Conservation (phyloP, 2,113 vertebrate species). For the Zeus faber region DNA sequence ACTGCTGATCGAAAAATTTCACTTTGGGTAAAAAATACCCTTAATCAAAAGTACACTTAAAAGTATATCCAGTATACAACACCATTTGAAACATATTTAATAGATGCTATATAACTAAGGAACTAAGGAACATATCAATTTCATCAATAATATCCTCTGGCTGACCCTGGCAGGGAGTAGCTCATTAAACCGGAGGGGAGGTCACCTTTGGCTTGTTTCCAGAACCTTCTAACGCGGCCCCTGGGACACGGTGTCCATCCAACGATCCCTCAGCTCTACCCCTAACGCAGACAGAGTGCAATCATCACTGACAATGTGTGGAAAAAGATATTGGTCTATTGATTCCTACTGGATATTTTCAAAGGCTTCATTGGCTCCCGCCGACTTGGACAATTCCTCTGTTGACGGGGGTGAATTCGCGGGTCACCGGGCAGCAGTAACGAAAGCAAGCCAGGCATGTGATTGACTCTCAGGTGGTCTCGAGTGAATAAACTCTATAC, state of each 20-base stretch:
- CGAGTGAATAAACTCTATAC: neutral
- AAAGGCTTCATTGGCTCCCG: conserved; percentile 23
- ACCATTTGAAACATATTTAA: too few relatives aligned
- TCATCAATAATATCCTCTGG: conserved; percentile 13
- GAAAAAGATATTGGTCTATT: conserved; percentile 29
- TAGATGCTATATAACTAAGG: too few relatives aligned
- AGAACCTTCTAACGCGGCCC: conserved; percentile 7
- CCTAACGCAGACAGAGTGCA: conserved; percentile 19
- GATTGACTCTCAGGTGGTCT: conserved; percentile 42
- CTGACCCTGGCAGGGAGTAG: conserved; percentile 11
- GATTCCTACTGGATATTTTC: conserved; percentile 36
- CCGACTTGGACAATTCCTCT: conserved; percentile 9
- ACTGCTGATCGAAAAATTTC: too few relatives aligned
- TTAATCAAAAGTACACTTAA: too few relatives aligned
- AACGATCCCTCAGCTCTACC: conserved; percentile 6
- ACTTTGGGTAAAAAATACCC: too few relatives aligned
- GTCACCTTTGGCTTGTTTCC: conserved; percentile 3
- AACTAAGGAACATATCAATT: too few relatives aligned
- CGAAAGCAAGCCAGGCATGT: conserved; percentile 25
- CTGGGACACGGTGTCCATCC: conserved; percentile 4
- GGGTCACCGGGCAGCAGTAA: conserved; percentile 5
- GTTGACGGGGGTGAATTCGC: conserved; percentile 26
- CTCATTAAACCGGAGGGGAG: conserved; percentile 11
- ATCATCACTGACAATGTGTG: conserved; percentile 10
- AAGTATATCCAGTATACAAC: too few relatives aligned